Base-by-base conservation (phyloP, 2,888 invertebrate species). In the Drosophila anceps region DNA sequence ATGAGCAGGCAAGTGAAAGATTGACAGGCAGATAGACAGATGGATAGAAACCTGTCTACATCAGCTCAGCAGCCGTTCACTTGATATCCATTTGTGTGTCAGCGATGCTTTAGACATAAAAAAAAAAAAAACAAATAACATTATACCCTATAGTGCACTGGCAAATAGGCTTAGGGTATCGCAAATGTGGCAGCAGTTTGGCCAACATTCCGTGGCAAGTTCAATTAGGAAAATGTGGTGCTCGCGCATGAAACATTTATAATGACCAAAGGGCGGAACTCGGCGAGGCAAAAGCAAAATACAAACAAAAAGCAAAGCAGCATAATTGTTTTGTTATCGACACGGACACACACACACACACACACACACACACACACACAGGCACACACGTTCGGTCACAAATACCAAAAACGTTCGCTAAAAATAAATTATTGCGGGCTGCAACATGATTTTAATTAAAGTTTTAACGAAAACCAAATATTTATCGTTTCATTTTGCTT, bases 381-480 rank as follows among this genome's bases (percentile, higher is more conserved):
- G 18, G 20, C 31, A 31, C 39, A 37, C 13, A 54, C 35, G 15
- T 5, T 20, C 15, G 35, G 27, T 27, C 41, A 63, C 44, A 31
- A n/a, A 61, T 73, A 60, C 60, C 37, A 41, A 68, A 80, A 72
- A 60, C 58, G 66, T 57, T 77, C 67, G 84, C 43, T 72, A 69
- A 79, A 90, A 88, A 87, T 89, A 87, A 87, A 84, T 87, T 87
- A 90, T 88, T 90, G 77, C 65, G 82, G 78, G 76, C 59, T 73
- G 79, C 79, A 84, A 68, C 87, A 86, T 80, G 84, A 74, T 90
- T 87, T 87, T 87, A 87, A 87, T 87, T 87, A 87, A 90, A 87
- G 82, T 90, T 90, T 88, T 76, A 84, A 84, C 87, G 82, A 84
- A 88, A 88, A 82, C 87, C 90, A 90, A 90, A 87, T 90, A 90